A percentile compares a stretch with the other conserved stretches of the same genome.
Evolutionary conservation across 1,140 invertebrate genomes (phyloP).

Genomic region (Lamellibrachia luymesi): DNA sequence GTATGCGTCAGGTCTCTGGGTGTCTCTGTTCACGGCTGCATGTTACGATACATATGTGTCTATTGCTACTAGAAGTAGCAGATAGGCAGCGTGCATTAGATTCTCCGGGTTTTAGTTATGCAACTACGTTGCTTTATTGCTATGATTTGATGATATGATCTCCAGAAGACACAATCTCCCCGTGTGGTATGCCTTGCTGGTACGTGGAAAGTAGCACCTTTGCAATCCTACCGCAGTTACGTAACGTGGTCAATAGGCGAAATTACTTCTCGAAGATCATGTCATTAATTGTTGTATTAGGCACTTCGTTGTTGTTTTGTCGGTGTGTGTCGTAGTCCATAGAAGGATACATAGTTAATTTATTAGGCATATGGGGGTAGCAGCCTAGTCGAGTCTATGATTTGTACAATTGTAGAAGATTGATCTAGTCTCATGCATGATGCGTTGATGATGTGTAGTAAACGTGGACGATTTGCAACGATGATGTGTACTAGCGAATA

Average conservation of each 20-base stretch:
- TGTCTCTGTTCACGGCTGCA: background rate
- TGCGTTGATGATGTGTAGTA: background rate
- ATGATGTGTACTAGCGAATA: background rate
- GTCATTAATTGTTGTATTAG: background rate
- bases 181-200: background rate
- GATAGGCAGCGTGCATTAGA: background rate
- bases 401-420: background rate
- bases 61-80: background rate
- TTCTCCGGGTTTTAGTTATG: background rate
- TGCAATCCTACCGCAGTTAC: background rate
- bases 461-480: background rate
- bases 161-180: background rate
- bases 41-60: background rate
- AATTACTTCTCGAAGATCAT: background rate
- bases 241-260: background rate
- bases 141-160: background rate
- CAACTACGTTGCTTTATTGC: background rate
- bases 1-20: background rate
- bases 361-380: background rate
- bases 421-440: background rate
- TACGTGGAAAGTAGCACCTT: background rate
- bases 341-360: background rate
- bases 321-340: background rate
- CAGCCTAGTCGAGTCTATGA: background rate
- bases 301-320: background rate